Base-by-base conservation (phyloP, 1,140 invertebrate genomes). In the Drosophila nannoptera region DNA sequence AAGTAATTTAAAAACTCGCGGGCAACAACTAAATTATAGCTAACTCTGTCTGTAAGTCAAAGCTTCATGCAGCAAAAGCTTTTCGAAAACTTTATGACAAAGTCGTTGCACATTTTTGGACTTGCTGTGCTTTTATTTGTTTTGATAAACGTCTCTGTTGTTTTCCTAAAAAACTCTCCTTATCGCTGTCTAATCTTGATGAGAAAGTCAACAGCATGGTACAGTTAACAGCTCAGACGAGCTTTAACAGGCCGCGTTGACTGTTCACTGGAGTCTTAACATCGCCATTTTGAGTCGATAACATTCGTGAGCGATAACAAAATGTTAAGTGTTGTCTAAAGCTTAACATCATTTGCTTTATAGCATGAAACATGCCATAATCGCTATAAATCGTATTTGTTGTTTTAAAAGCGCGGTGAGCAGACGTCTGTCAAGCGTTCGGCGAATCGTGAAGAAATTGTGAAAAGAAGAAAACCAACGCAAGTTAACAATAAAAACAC, bases 351-450 rank as follows among this genome's bases (percentile, higher is more conserved):
- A 31, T 16, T 29, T 35, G 60, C 43, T 50, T 69, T 69, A 52
- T 69, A 58, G 60, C 61, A 52, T 53, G 55, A 52, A 33, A 36
- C 60, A 45, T 67, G 31, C 46, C 63, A 69, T 55, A 48, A 54
- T 43, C 36, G 56, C 65, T 11, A 68, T 62, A 68, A 68, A 38
- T 68, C 4, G 49, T 68, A 68, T 68, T 68, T 68, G 65, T 68
- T 68, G 65, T 68, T 68, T 68, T 62, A 16, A 69, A 69, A 69
- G 59, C 42, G 59, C 66, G 66, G 59, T 49, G 50, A 69, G 45
- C 61, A 65, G 68, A 70, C 68, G 68, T 65, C 33, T 59, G 29
- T 40, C 54, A 59, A 48, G 45, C 62, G 68, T 55, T 59, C 62
- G 54, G 14, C 14, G 46, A 33, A 45, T 56, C 53, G 46, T 58